Evolutionary conservation across 2,888 invertebrate species (phyloP).

Genomic region (Ganaspis brasiliensis): DNA sequence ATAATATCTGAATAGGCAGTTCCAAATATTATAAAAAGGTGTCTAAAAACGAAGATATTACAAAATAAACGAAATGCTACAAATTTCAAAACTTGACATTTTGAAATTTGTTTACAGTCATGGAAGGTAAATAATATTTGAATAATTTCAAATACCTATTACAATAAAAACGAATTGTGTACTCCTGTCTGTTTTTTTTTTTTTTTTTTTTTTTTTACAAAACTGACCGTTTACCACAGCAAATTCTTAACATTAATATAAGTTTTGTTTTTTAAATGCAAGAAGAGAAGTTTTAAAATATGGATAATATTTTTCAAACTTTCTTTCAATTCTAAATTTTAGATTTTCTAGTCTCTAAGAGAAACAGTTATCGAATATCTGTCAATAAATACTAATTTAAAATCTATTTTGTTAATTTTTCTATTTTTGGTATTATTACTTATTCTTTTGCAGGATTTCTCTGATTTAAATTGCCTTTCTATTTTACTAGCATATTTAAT

Average conservation of each 20-base stretch:
- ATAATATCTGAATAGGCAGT: too few species aligned
- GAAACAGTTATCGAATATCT: neutral
- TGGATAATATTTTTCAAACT: neutral
- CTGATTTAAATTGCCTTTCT: too few species aligned
- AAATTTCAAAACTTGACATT: too few species aligned
- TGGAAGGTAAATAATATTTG: neutral
- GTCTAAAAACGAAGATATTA: too few species aligned
- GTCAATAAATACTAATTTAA: neutral
- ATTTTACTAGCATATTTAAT: too few species aligned
- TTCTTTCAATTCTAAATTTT: conserved; percentile 12
- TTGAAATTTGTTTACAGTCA: too few species aligned
- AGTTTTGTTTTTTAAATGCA: too few species aligned
- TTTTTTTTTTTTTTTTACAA: too few species aligned
- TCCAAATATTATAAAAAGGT: too few species aligned
- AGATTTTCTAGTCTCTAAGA: neutral
- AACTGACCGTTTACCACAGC: too few species aligned
- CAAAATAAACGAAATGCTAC: too few species aligned
- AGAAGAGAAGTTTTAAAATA: neutral
- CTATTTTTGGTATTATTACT: conserved; percentile 2
- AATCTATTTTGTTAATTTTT: neutral
- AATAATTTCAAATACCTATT: conserved; percentile 3
- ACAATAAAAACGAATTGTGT: neutral
- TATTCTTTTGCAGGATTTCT: too few species aligned
- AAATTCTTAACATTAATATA: neutral
- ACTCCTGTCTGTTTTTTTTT: neutral